Evolutionary conservation across 2,113 vertebrate genomes (phyloP).

Genomic region (Mus spicilegus): DNA sequence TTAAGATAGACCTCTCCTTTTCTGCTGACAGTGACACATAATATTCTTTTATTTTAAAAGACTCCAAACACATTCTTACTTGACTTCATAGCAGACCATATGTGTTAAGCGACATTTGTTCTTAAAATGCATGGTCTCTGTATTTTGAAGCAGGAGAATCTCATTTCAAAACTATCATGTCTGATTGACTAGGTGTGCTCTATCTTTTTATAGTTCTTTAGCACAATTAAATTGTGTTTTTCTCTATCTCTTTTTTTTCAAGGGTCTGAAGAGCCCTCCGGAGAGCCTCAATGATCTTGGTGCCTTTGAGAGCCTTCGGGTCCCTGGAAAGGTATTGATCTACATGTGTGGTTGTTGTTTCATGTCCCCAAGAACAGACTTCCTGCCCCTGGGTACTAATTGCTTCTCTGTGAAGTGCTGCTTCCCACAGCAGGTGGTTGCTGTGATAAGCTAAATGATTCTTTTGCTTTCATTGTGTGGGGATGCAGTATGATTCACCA

Average conservation of each 20-base stretch:
- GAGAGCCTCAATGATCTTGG: slow-evolving; percentile 96
- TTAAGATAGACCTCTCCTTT: slow-evolving; percentile 8
- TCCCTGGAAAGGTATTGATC: slow-evolving; percentile 93
- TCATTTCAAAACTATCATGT: slow-evolving; percentile 49
- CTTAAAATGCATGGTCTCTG: slow-evolving; percentile 30
- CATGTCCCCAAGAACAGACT: background rate
- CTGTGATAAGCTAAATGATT: slow-evolving; percentile 14
- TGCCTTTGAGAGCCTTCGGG: slow-evolving; percentile 94
- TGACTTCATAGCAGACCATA: background rate
- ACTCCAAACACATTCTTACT: background rate
- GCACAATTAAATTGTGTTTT: slow-evolving; percentile 20
- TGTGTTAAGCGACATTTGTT: background rate
- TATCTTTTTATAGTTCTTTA: slow-evolving; percentile 34
- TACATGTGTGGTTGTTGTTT: slow-evolving; percentile 18
- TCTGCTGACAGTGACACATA: background rate
- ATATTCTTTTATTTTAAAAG: slow-evolving; percentile 13
- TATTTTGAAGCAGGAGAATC: slow-evolving; percentile 44
- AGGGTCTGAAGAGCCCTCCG: slow-evolving; percentile 97
- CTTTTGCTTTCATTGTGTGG: slow-evolving; percentile 47
- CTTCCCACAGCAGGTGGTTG: slow-evolving; percentile 35
- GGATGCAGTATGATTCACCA: slow-evolving; percentile 36
- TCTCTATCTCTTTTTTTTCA: slow-evolving; percentile 68
- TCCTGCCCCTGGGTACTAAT: slow-evolving; percentile 21
- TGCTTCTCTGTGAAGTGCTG: slow-evolving; percentile 54
- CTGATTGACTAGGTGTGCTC: background rate